Evolutionary conservation across 2,113 vertebrate species (phyloP), one percentile per base, ranked within the genome.

Genomic region (Pterocles orientalis): DNA sequence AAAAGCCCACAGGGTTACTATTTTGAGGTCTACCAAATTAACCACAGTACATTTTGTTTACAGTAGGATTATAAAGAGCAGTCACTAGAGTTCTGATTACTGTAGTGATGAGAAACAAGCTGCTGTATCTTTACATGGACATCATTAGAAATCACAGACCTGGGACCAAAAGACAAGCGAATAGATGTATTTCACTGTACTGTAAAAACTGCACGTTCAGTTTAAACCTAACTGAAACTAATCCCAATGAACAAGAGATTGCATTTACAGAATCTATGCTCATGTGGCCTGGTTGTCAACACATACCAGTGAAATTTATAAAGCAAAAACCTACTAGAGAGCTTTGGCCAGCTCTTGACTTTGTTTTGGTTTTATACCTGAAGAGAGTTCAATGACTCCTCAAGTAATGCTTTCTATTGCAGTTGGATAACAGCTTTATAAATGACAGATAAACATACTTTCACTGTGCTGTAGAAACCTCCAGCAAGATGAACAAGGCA

Each of bases 21-120:
- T 94, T 96, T 82, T 88, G 41, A 93, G 73, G 34, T 57, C 50
- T 88, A 80, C 50, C 62, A 85, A 94, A 94, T 87, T 82, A 95
- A 94, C 17, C 24, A 80, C 45, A 54, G 75, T 53, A 82, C 48
- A 89, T 86, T 91, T 71, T 86, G 57, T 92, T 89, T 89, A 71
- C 54, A 87, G n/a, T 54, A 79, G 54, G 57, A 92, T 91, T 36
- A 66, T 31, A 94, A 65, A 47, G 9, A 93, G 19, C 24, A 85
- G 54, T 45, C 39, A 76, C 12, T 50, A 92, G 45, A 96, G 91
- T 79, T 68, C 77, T 56, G 28, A 70, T 62, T 78, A 64, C 24
- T 34, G 43, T 21, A 85, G 34, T 47, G 62, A 39, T 71, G 47
- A 81, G 62, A 79, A 80, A n/a, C 34, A 71, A 91, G 57, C 26